Evolutionary conservation across 2,113 vertebrate species (phyloP).

Genomic region (Tylochromis polylepis): DNA sequence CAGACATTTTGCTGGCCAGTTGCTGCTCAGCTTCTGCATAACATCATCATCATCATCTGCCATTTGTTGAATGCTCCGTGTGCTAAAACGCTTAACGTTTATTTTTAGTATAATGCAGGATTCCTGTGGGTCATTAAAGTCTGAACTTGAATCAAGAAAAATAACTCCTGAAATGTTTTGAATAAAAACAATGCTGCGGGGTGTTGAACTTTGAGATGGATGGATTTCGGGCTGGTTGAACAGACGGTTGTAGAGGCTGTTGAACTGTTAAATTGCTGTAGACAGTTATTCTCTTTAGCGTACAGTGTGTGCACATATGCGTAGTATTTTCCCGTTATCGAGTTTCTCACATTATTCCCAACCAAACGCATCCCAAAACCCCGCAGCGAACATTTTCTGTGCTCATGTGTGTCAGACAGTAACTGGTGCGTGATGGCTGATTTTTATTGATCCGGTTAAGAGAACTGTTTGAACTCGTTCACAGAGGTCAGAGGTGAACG

Average conservation of each 20-base stretch:
- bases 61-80: background rate
- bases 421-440: background rate
- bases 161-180: background rate
- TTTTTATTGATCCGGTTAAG: background rate
- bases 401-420: background rate
- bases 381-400: background rate
- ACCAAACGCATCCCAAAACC: background rate
- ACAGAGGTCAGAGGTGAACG: conserved; percentile 20
- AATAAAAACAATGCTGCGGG: background rate
- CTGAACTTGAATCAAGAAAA: background rate
- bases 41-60: background rate
- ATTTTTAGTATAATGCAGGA: background rate
- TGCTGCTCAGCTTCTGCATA: background rate
- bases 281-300: background rate
- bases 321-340: background rate
- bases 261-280: background rate
- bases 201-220: background rate
- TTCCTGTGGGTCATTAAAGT: background rate
- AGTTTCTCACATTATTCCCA: background rate
- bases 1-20: background rate
- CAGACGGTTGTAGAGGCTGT: background rate
- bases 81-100: background rate
- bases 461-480: conserved; percentile 15
- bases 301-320: background rate
- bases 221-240: background rate